Evolutionary conservation across 2,113 vertebrate species (phyloP).

Genomic region (Microtus richardsoni): DNA sequence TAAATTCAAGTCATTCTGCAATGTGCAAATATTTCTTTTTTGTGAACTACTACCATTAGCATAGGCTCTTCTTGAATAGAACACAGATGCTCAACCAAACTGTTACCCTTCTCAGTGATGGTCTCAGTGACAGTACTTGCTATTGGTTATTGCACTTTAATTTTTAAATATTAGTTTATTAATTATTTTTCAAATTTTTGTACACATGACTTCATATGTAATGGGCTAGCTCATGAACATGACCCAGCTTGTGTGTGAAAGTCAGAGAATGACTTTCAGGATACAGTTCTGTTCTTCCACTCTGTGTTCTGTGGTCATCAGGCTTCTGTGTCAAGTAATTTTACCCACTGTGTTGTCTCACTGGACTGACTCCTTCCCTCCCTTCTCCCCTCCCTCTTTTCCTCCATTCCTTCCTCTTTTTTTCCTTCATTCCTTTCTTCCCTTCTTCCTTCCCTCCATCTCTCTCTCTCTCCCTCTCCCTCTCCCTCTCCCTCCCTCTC

Average conservation of each 20-base stretch:
- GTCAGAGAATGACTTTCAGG: neutral
- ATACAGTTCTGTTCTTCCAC: neutral
- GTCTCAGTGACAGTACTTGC: neutral
- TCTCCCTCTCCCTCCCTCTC: accelerated
- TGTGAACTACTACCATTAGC: neutral
- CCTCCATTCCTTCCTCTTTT: no score
- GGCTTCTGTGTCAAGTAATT: neutral
- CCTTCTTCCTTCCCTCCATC: no score
- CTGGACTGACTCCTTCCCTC: no score
- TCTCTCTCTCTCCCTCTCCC: no score
- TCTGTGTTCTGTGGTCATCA: neutral
- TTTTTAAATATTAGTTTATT: neutral
- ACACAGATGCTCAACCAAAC: neutral
- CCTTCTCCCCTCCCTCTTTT: no score
- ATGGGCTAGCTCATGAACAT: no score
- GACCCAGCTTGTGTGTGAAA: neutral
- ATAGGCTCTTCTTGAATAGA: neutral
- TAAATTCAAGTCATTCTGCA: neutral
- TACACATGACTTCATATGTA: neutral
- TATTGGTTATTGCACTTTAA: neutral
- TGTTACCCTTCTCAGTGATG: neutral
- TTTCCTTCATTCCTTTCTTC: no score
- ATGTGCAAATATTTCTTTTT: neutral
- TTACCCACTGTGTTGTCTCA: neutral
- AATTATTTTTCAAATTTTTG: neutral